Conservation (phyloP, 35 echinoderm and acorn worm genomes). For the Apostichopus japonicus region DNA sequence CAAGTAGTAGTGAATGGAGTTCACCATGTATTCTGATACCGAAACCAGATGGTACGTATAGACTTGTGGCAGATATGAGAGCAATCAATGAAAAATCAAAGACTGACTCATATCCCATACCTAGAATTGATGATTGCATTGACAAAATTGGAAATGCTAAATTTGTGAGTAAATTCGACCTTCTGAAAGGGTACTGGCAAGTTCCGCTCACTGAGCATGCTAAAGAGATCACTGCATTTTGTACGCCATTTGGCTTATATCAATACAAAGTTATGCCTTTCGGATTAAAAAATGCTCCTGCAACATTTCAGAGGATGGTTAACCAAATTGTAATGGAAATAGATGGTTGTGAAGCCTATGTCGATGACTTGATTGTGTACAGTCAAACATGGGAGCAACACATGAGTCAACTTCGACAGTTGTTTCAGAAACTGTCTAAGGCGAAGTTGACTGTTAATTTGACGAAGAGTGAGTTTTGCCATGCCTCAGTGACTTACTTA, state of each 20-base stretch:
- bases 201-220: constrained; percentile 41
- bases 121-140: constrained; percentile 56
- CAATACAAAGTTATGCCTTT: too few relatives aligned
- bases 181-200: constrained; percentile 54
- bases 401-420: too few relatives aligned
- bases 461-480: too few relatives aligned
- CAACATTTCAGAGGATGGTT: too few relatives aligned
- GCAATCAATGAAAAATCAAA: not conserved
- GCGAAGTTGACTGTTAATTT: too few relatives aligned
- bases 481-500: too few relatives aligned
- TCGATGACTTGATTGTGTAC: too few relatives aligned
- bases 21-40: constrained; percentile 50
- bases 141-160: constrained; percentile 47
- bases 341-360: too few relatives aligned
- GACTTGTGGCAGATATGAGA: constrained; percentile 9
- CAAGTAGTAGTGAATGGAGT: constrained; percentile 48
- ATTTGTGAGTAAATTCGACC: constrained; percentile 59
- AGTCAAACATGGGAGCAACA: too few relatives aligned
- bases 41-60: not conserved
- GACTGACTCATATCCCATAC: constrained; percentile 52
- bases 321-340: too few relatives aligned
- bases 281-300: too few relatives aligned
- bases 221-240: constrained; percentile 60
- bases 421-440: too few relatives aligned
- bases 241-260: constrained; percentile 69